Conservation (phyloP, 1,140 invertebrate genomes). For the Samia ricini region DNA sequence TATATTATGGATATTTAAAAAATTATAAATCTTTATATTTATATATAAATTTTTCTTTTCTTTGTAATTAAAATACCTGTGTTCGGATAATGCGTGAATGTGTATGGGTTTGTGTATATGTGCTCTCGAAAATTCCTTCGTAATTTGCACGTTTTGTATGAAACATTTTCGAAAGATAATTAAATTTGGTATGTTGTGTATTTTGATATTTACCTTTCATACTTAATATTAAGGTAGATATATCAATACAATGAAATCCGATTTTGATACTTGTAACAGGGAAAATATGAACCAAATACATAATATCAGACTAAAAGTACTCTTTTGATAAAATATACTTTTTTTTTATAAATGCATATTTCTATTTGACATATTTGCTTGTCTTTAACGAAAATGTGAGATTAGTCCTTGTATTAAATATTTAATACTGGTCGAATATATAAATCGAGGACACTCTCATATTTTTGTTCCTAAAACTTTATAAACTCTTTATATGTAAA, state of each 20-base stretch:
- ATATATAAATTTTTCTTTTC: too few relatives aligned
- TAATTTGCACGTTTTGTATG: too few relatives aligned
- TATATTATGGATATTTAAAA: too few relatives aligned
- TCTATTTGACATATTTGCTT: constrained; percentile 25
- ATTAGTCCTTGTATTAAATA: constrained; percentile 16
- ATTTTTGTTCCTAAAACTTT: constrained; percentile 33
- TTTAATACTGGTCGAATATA: neutral
- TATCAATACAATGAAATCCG: neutral
- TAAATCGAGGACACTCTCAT: constrained; percentile 27
- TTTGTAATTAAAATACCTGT: too few relatives aligned
- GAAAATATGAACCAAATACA: neutral
- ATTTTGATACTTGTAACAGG: neutral
- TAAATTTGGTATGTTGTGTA: too few relatives aligned
- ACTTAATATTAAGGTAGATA: neutral
- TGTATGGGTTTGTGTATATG: too few relatives aligned
- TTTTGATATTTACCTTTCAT: neutral
- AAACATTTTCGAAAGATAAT: too few relatives aligned
- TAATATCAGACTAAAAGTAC: neutral
- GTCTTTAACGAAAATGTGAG: constrained; percentile 24
- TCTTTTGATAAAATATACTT: constrained; percentile 2
- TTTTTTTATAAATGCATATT: constrained; percentile 1
- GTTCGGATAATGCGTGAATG: too few relatives aligned
- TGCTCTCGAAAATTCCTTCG: too few relatives aligned
- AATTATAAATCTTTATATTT: too few relatives aligned
- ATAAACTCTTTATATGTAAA: constrained; percentile 30